Conservation (phyloP, 2,888 invertebrate species). For the Dolichomitus sp. region DNA sequence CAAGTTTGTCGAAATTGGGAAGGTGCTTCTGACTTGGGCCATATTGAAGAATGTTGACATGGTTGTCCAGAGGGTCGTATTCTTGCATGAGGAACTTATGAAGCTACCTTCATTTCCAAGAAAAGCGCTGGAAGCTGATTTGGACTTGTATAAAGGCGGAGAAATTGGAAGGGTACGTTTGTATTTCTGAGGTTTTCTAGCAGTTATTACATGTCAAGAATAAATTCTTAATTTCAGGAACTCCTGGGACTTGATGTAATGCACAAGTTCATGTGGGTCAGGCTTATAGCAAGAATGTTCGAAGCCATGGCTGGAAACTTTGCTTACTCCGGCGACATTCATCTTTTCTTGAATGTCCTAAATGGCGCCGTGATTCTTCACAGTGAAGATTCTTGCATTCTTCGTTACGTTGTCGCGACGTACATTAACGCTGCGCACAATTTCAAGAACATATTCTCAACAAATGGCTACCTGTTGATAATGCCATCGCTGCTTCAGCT, state of each 20-base stretch:
- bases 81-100: conserved; percentile 99
- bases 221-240: conserved; percentile 87
- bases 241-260: conserved; percentile 97
- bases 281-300: conserved; percentile 98
- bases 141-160: conserved; percentile 96
- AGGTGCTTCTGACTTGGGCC: conserved; percentile 96
- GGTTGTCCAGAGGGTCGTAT: conserved; percentile 99
- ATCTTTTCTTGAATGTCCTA: conserved; percentile 98
- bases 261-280: conserved; percentile 99
- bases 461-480: conserved; percentile 98
- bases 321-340: conserved; percentile 98
- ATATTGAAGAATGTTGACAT: conserved; percentile 97
- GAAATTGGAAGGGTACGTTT: conserved; percentile 92
- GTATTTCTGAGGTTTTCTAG: not conserved
- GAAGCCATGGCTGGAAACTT: conserved; percentile 99
- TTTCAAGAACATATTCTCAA: conserved; percentile 99
- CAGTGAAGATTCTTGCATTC: conserved; percentile 98
- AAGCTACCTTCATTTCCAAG: conserved; percentile 99
- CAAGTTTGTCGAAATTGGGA: conserved; percentile 99
- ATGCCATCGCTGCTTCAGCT: conserved; percentile 99
- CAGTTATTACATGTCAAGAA: not conserved
- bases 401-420: conserved; percentile 98
- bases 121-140: conserved; percentile 98
- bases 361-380: conserved; percentile 99
- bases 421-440: conserved; percentile 99